phyloP scores from a whole-genome alignment of 2,113 vertebrate genomes.

The Alethe castanea region DNA sequence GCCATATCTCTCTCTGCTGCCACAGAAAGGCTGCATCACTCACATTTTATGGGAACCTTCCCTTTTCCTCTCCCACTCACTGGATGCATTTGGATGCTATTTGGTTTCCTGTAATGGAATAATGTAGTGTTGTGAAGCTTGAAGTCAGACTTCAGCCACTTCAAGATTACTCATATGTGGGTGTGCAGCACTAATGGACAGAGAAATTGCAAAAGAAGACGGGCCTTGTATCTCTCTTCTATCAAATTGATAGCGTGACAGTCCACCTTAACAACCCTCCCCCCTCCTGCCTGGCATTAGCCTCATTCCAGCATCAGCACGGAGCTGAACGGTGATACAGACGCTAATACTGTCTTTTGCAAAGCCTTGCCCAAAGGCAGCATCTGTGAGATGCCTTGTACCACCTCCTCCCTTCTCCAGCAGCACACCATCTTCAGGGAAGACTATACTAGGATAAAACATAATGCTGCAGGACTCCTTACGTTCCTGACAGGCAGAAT shows the following conservation, averaged over 20 bases:
- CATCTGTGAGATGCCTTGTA: neutral
- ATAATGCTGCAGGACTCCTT: neutral
- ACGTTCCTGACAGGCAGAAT: neutral
- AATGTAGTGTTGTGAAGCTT: neutral
- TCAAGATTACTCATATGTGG: neutral
- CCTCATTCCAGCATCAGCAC: constrained; percentile 27
- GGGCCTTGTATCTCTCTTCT: neutral
- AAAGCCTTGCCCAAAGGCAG: neutral
- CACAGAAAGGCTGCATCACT: neutral
- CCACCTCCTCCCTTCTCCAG: neutral
- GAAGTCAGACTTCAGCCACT: neutral
- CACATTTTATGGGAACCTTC: neutral
- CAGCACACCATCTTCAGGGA: neutral
- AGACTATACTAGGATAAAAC: neutral
- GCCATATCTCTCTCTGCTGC: neutral
- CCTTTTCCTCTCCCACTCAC: neutral
- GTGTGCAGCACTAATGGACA: neutral
- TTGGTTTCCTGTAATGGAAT: neutral
- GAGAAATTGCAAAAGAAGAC: neutral
- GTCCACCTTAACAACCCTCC: constrained; percentile 48
- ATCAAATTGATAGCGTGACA: neutral
- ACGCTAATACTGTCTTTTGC: neutral
- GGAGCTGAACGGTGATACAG: neutral
- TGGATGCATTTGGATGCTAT: neutral
- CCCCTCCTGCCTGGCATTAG: constrained; percentile 28